Base-by-base conservation (phyloP, 2,888 invertebrate genomes). In the Sesia apiformis region DNA sequence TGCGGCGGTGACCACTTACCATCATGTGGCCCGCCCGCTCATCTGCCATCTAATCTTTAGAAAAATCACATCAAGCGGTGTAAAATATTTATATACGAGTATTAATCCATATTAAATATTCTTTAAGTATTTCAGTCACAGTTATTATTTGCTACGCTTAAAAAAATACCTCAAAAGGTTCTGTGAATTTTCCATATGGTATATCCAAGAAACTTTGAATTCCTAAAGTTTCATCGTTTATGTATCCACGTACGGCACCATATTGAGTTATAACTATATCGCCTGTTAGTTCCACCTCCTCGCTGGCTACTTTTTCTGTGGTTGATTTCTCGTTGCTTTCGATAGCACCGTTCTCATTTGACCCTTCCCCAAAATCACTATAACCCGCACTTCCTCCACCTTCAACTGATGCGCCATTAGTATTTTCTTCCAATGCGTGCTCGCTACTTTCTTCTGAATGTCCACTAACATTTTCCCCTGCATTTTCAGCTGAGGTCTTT, bases 121-220 rank as follows among this genome's bases (percentile, higher is more conserved):
- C 23, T 23, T 23, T 23, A 23, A 23, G 23, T 23, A 23, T 23
- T 23, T 23, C 2, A 23, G 23, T 23, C 23, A 23, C 23, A 2
- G 23, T 23, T 23, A 23, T 23, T 23, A 23, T 23, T 23, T 23
- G 23, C 23, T 23, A 23, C 23, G 23, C 23, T 23, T 23, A 23
- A 23, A 1, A 23, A 23, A 23, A 23, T 23, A 84, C 84, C 72
- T 74, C 67, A 62, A 83, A 81, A 6, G 61, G 64, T 8, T 58
- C 55, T 3, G 53, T 56, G 54, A 76, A 70, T 46, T 60, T 58
- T 57, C 82, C 85, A 52, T 85, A 85, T 0, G 82, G 81, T 60
- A 85, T 78, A 58, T 84, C 84, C 51, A 76, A 70, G 55, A 66
- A 83, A 49, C 71, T 65, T 4, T 70, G 56, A 50, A 81, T 78